Base-by-base conservation (phyloP, 2,797 vertebrate genomes). In the Pipistrellus kuhlii region DNA sequence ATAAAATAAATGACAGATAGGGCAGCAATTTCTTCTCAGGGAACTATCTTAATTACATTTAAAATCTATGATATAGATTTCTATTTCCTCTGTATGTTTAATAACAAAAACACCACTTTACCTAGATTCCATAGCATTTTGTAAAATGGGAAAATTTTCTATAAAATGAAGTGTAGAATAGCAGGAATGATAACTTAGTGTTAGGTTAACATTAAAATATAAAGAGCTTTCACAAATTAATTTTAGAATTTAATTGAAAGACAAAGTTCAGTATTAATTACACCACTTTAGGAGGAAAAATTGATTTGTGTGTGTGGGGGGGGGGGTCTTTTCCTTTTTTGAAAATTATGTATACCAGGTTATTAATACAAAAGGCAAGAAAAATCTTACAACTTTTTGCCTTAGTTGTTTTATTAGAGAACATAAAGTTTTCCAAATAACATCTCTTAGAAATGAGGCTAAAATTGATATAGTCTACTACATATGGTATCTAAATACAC, bases 21-120 rank as follows among this genome's bases (percentile, higher is more conserved):
- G 57, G 38, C 75, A 77, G 17, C 25, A 15, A 59, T 69, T 78
- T 77, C 41, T 41, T 71, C 38, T 35, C 59, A 66, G 51, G 32
- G 46, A 88, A 53, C 35, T 41, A 66, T 77, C 48, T 91, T 77
- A 69, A n/a, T 59, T 48, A 92, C 23, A 69, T 38, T 85, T 92
- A 48, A 81, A 80, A 75, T 53, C 27, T 30, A 64, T 12, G 11
- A 27, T 72, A 35, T 2, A 86, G 41, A 87, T 55, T 48, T 59
- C 55, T 44, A 73, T 41, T 48, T 88, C 23, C 14, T 83, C 44
- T 86, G 55, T 57, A 44, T 21, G 18, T 55, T 86, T 83, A 68
- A 57, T 57, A 83, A 88, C 11, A 64, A 82, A 87, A 75, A 62
- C 57, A 23, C 12, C 13, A 68, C 59, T 75, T 68, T 68, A 86